Evolutionary conservation across 2,797 vertebrate genomes (phyloP), one percentile per base, ranked within the genome.

Genomic region (Coccyzus lansbergi): DNA sequence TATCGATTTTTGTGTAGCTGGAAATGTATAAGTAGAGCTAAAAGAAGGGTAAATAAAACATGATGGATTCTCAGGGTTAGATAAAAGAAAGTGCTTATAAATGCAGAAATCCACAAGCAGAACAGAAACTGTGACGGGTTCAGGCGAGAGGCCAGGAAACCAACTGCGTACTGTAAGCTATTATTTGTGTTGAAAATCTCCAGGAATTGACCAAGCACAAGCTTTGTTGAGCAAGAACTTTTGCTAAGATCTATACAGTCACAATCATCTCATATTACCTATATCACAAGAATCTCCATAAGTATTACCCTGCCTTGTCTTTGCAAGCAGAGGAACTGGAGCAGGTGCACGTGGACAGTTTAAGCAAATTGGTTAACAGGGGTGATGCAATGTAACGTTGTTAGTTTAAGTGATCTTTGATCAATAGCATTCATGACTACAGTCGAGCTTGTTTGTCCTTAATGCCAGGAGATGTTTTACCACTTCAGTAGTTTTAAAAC

Each of bases 21-120:
- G 84, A 94, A 91, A 87, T 20, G 70, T 63, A 78, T 40, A 91
- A 42, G 38, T 67, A 92, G 63, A 86, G 58, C 79, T 94, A 93
- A 95, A 95, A 87, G 86, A 81, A 86, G 68, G 77, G 86, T 92
- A 96, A 93, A 94, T 96, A 95, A 95, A 96, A 88, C 92, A 94
- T 83, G 82, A 92, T 64, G 84, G 77, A 71, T 51, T 92, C 84
- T 60, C 81, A 80, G 95, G 77, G 65, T 44, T 65, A 75, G 90
- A 77, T 62, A 88, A 93, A 92, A 91, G 88, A 90, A 94, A 93
- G 31, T 83, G 85, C 74, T 94, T 89, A 52, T 90, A 95, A 90
- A 95, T 71, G 90, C 82, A 96, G 71, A 76, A 90, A 72, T 88
- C 69, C 92, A 62, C 3, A 59, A 89, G 88, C 89, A 69, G 92